Evolutionary conservation across 2,797 vertebrate genomes (phyloP).

Genomic region (Dryobates pubescens): DNA sequence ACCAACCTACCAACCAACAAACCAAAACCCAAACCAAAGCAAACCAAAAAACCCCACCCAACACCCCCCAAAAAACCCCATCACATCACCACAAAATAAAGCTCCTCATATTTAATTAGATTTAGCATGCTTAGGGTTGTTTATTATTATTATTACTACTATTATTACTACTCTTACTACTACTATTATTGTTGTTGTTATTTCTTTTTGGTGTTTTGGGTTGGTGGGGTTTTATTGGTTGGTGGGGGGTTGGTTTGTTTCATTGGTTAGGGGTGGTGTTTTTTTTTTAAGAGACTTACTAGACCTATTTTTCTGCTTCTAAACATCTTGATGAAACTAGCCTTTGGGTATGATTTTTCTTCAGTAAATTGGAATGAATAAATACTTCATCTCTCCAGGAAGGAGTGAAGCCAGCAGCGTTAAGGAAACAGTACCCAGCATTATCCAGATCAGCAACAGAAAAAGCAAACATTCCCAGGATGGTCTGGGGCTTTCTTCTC

Average conservation of each 20-base stretch:
- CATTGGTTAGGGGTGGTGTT: no score
- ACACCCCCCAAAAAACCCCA: no score
- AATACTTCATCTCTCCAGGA: not conserved
- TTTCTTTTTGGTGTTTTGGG: no score
- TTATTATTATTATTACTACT: no score
- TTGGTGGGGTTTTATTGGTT: no score
- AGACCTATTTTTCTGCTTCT: slow-evolving; percentile 5
- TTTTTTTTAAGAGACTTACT: not conserved
- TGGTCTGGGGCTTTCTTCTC: not conserved
- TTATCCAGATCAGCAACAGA: not conserved
- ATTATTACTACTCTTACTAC: no score
- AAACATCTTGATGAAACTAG: not conserved
- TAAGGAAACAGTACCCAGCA: not conserved
- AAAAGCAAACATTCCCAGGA: not conserved
- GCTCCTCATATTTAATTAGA: fast-evolving
- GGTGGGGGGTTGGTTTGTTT: no score
- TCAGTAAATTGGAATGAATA: not conserved
- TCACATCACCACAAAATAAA: not conserved
- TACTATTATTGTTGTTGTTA: no score
- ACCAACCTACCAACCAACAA: not conserved
- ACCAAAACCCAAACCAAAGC: not conserved
- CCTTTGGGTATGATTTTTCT: not conserved
- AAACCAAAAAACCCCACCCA: not conserved
- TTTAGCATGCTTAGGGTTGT: not conserved
- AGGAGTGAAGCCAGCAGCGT: not conserved